Evolutionary conservation across 2,797 vertebrate species (phyloP), one percentile per base, ranked within the genome.

Genomic region (Rhynchotus rufescens): DNA sequence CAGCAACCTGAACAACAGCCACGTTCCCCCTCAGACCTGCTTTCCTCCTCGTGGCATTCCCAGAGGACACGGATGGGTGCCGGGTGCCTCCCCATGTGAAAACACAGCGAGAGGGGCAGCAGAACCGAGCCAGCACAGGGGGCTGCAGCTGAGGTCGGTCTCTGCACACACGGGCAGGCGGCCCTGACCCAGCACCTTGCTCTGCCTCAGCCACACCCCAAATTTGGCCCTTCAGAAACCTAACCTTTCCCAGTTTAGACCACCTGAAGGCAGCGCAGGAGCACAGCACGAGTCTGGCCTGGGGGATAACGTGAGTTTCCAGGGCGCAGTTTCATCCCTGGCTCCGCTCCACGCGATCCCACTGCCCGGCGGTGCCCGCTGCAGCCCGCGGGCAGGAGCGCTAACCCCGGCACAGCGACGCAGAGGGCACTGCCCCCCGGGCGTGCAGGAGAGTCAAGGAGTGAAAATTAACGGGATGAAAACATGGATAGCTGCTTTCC

Each of bases 31-130:
- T 56, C 30, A n/a, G 20, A n/a, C 30, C 54, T 75, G 69, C 45
- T 64, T 80, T 90, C 51, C 71, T 89, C 54, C 66, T 84, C 62
- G 67, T 92, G 93, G 90, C 94, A 89, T 93, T 96, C 71, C 32
- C 15, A 17, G 30, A 94, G 89, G 95, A 83, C 90, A 95, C 93
- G 86, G 89, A 78, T 30, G 0, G 72, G 42, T 40, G 51, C 34
- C 0, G 0, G 0, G 6, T 51, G 30, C 69, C 1, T 1, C 59
- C 44, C 38, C 38, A n/a, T 32, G 20, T 17, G 38, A 3, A 72
- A 85, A 75, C 19, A 38, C 0, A 1, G 15, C 1, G 0, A 83
- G 32, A 45, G 64, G 34, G 51, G 90, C 17, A 59, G 45, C 25
- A 69, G 32, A 62, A 66, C 66, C 2, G 61, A 19, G 1, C 14